Conservation (phyloP, 2,888 invertebrate genomes). For the Yponomeuta sedellus region DNA sequence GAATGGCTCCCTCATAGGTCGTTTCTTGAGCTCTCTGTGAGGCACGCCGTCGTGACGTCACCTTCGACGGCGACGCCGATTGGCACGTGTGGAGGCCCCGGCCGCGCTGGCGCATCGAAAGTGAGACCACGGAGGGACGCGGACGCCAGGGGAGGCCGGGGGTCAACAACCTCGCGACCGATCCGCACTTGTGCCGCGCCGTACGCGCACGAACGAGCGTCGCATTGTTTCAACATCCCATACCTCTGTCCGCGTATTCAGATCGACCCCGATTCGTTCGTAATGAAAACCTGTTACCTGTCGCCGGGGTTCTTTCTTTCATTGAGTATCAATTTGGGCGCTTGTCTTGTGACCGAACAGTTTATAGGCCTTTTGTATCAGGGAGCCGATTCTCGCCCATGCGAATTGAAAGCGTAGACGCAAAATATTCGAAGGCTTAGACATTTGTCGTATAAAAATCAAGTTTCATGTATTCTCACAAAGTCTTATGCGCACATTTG, state of each 20-base stretch:
- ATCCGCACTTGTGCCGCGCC: conserved; percentile 52
- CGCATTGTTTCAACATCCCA: conserved; percentile 63
- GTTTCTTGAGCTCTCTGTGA: neutral
- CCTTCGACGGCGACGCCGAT: conserved; percentile 44
- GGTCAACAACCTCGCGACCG: conserved; percentile 70
- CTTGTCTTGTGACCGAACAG: neutral
- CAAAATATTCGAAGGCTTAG: too few relatives aligned
- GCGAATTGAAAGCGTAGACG: too few relatives aligned
- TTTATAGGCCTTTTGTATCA: neutral
- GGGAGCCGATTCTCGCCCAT: too few relatives aligned
- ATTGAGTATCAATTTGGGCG: neutral
- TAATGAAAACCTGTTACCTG: neutral
- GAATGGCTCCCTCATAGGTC: too few relatives aligned
- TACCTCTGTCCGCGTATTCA: neutral
- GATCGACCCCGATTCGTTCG: conserved; percentile 10
- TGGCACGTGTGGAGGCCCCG: conserved; percentile 62
- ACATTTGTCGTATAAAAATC: too few relatives aligned
- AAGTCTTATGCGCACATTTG: too few relatives aligned
- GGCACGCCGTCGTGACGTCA: conserved; percentile 51
- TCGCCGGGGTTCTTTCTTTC: neutral
- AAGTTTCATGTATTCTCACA: too few relatives aligned
- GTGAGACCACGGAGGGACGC: conserved; percentile 58
- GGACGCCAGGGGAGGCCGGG: conserved; percentile 37
- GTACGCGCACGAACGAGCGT: conserved; percentile 46
- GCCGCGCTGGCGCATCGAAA: conserved; percentile 66